These are phyloP conservation scores for Micropterix aruncella DNA, from an alignment of 2,888 invertebrate species.

Conservation along the genomic window DNA sequence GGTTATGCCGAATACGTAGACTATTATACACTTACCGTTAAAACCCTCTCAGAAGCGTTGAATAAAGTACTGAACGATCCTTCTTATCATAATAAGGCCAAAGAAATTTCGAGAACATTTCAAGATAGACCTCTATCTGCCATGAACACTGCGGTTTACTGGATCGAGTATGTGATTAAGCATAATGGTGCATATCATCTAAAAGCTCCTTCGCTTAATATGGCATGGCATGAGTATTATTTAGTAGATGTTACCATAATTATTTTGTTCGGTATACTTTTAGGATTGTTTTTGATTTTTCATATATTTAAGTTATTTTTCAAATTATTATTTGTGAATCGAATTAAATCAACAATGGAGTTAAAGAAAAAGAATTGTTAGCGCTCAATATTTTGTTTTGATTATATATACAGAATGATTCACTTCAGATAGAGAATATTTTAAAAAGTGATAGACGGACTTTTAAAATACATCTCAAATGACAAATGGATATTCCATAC, in stretches of 20 bases:
- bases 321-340: not conserved
- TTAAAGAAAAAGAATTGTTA: no score
- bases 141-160: constrained; percentile 8
- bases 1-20: constrained; percentile 22
- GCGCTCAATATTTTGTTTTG: no score
- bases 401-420: no score
- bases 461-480: no score
- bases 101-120: constrained; percentile 6
- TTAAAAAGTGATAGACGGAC: no score
- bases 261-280: not conserved
- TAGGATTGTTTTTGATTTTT: not conserved
- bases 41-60: constrained; percentile 19
- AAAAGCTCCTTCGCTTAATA: constrained; percentile 16
- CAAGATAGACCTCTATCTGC: constrained; percentile 8
- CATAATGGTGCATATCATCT: constrained; percentile 10
- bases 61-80: constrained; percentile 18
- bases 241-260: constrained; percentile 27
- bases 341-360: no score
- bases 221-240: constrained; percentile 24
- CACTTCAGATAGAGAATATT: no score
- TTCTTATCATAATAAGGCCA: constrained; percentile 12
- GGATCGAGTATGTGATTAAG: constrained; percentile 11
- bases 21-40: constrained; percentile 18
- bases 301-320: not conserved
- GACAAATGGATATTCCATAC: no score